A percentile compares a stretch with the other conserved stretches of the same genome.
Evolutionary conservation across 2,113 vertebrate species (phyloP).

Genomic region (Sitta europaea): DNA sequence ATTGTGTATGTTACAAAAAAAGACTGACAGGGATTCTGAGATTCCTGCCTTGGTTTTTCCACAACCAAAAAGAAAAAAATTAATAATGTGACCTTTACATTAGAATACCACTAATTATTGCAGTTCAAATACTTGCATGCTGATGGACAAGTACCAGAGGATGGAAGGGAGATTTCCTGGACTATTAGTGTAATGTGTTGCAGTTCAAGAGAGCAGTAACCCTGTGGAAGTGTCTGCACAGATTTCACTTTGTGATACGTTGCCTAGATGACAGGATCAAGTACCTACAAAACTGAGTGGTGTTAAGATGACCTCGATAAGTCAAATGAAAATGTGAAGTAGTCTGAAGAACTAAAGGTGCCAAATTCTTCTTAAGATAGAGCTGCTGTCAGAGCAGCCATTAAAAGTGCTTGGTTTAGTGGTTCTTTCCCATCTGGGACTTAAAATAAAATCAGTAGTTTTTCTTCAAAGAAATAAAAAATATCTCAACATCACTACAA

Average conservation of each 20-base stretch:
- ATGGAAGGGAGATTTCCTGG: neutral
- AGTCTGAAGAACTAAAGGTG: neutral
- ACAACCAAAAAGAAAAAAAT: neutral
- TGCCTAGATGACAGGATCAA: neutral
- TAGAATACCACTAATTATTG: neutral
- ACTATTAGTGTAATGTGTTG: neutral
- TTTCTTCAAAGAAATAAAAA: neutral
- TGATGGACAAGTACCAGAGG: neutral
- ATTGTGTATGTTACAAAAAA: neutral
- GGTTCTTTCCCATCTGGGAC: neutral
- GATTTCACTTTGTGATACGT: neutral
- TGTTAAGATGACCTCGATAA: neutral
- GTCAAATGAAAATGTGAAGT: neutral
- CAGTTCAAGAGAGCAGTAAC: neutral
- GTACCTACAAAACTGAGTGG: neutral
- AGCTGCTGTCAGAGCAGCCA: neutral
- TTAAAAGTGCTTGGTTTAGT: neutral
- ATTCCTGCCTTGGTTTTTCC: neutral
- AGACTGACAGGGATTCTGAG: neutral
- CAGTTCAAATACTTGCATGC: neutral
- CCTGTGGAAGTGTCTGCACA: neutral
- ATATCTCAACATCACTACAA: neutral
- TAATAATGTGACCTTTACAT: neutral
- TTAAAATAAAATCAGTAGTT: neutral
- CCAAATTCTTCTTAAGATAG: neutral